Conservation (phyloP, 1,140 invertebrate species). For the Artemia franciscana region DNA sequence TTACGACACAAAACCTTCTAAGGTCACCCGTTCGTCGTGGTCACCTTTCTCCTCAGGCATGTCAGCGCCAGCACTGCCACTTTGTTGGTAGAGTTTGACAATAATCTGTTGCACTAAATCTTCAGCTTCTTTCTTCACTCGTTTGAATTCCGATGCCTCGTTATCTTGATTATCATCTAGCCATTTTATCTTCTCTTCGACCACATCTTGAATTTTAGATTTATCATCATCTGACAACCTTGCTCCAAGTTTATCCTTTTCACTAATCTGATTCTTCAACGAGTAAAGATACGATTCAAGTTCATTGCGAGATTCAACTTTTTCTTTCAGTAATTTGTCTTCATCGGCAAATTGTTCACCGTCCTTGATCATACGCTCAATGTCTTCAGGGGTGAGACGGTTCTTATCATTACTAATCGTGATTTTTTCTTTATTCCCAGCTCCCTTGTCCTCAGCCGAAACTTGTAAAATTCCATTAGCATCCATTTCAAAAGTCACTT, state of each 20-base stretch:
- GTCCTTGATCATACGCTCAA: slow-evolving; percentile 95
- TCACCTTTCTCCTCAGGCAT: slow-evolving; percentile 53
- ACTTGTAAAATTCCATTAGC: slow-evolving; percentile 93
- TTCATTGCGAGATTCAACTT: slow-evolving; percentile 82
- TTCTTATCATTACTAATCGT: slow-evolving; percentile 98
- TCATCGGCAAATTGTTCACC: slow-evolving; percentile 97
- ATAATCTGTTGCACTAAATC: slow-evolving; percentile 92
- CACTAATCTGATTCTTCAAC: slow-evolving; percentile 85
- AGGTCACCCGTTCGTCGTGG: slow-evolving; percentile 67
- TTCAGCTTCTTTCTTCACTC: slow-evolving; percentile 91
- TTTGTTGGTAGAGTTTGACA: slow-evolving; percentile 78
- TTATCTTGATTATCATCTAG: slow-evolving; percentile 85
- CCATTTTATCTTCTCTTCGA: slow-evolving; percentile 87
- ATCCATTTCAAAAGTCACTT: slow-evolving; percentile 97
- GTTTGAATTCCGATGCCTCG: slow-evolving; percentile 78
- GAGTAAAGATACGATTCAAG: slow-evolving; percentile 95
- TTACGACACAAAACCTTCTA: too few relatives aligned
- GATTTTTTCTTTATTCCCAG: slow-evolving; percentile 93
- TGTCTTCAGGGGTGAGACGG: slow-evolving; percentile 84
- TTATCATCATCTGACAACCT: slow-evolving; percentile 81
- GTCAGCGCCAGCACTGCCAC: slow-evolving; percentile 35
- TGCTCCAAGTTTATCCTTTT: slow-evolving; percentile 92
- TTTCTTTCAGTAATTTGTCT: slow-evolving; percentile 90
- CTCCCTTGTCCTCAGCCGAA: slow-evolving; percentile 93
- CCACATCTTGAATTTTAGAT: slow-evolving; percentile 60